Evolutionary conservation across 2,113 vertebrate species (phyloP).

Genomic region (Prionailurus viverrinus): DNA sequence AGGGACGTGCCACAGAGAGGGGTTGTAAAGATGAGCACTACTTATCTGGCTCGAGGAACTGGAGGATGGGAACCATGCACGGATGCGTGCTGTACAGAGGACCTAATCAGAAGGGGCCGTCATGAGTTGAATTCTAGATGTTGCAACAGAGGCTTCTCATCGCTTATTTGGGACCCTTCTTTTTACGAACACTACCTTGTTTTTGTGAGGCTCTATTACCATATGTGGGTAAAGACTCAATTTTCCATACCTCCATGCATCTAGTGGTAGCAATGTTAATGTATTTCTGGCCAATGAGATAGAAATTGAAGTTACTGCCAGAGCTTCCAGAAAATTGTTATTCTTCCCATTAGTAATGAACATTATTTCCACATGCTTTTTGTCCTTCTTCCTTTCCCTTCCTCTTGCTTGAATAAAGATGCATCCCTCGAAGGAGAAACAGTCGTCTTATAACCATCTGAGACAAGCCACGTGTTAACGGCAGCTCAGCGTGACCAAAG

Average conservation of each 20-base stretch:
- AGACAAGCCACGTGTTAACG: fast-evolving
- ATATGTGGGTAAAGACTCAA: not conserved
- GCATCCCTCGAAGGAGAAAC: not conserved
- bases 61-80: fast-evolving
- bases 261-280: not conserved
- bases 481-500: not conserved
- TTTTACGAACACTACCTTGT: not conserved
- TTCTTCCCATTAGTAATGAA: not conserved
- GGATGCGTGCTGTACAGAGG: fast-evolving
- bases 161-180: not conserved
- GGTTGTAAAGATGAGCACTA: not conserved
- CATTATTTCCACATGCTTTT: not conserved
- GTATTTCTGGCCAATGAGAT: not conserved
- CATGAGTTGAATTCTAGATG: not conserved
- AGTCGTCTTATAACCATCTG: not conserved
- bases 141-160: not conserved
- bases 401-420: not conserved
- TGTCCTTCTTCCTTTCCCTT: not conserved
- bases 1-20: too few species aligned
- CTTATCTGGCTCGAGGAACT: not conserved
- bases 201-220: not conserved
- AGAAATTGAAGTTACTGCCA: not conserved
- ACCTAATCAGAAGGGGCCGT: not conserved
- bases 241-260: not conserved
- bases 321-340: not conserved